A percentile compares a stretch with the other conserved stretches of the same genome.
These are phyloP conservation scores for Teleogryllus occipitalis DNA, from an alignment of 1,140 invertebrate species.

Conservation along the genomic window DNA sequence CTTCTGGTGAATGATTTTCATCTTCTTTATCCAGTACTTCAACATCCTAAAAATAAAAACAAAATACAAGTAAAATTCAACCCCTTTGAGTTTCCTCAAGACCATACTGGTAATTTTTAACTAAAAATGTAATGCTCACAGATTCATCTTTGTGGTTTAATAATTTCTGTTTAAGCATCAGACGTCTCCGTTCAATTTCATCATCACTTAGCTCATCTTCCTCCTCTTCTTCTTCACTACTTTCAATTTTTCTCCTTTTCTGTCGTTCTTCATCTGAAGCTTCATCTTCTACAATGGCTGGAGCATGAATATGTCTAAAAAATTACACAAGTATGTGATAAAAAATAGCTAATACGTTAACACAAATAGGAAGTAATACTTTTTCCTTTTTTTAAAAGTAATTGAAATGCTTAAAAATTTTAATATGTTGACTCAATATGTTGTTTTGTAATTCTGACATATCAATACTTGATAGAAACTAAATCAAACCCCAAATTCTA, in stretches of 20 bases:
- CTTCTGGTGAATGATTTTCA: slow-evolving; percentile 52
- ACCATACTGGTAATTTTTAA: background rate
- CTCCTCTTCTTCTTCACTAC: slow-evolving; percentile 51
- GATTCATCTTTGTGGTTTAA: slow-evolving; percentile 55
- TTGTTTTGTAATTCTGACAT: too few species aligned
- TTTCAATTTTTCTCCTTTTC: slow-evolving; percentile 32
- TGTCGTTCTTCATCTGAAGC: slow-evolving; percentile 39
- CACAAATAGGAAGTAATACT: slow-evolving; percentile 11
- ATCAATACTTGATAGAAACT: too few species aligned
- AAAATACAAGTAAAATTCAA: background rate
- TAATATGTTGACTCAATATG: too few species aligned
- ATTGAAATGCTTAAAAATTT: too few species aligned
- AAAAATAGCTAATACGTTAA: slow-evolving; percentile 1
- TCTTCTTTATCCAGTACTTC: slow-evolving; percentile 59
- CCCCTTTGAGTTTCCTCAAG: background rate
- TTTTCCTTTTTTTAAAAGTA: too few species aligned
- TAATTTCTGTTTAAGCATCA: slow-evolving; percentile 57
- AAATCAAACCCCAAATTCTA: too few species aligned
- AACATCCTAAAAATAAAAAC: slow-evolving; percentile 27
- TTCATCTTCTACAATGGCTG: slow-evolving; percentile 62
- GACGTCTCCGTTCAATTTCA: slow-evolving; percentile 73
- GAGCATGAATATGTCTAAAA: slow-evolving; percentile 53
- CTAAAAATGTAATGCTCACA: background rate
- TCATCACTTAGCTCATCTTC: slow-evolving; percentile 62
- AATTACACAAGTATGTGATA: slow-evolving; percentile 27